Percentiles rank a stretch among this genome's conserved stretches.
These are phyloP conservation scores for Pao palembangensis DNA, from an alignment of 2,113 vertebrate species.

Conservation along the genomic window DNA sequence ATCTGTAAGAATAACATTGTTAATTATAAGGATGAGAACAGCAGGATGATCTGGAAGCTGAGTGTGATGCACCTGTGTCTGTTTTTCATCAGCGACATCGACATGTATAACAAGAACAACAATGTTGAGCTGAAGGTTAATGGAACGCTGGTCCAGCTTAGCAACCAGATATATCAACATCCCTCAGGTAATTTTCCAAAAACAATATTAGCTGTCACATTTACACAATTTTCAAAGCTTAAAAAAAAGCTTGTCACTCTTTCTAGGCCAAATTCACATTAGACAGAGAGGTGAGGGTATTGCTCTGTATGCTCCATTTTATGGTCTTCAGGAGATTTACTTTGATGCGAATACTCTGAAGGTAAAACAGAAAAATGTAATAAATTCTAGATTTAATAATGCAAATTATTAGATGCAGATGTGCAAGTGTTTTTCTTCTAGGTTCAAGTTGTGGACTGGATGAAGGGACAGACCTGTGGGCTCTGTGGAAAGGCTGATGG, in stretches of 20 bases:
- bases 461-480: constrained; percentile 79
- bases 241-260: background rate
- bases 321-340: constrained; percentile 67
- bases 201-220: background rate
- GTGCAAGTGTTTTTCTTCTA: background rate
- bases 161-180: constrained; percentile 60
- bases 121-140: constrained; percentile 61
- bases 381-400: background rate
- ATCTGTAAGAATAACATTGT: constrained; percentile 70
- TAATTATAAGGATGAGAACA: background rate
- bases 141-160: constrained; percentile 49
- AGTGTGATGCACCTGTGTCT: background rate
- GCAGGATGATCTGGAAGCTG: background rate
- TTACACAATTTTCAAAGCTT: background rate
- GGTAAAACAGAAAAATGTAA: constrained; percentile 35
- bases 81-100: constrained; percentile 53
- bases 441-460: constrained; percentile 67
- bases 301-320: constrained; percentile 47
- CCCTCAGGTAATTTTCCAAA: constrained; percentile 44
- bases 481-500: constrained; percentile 80
- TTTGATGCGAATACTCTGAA: constrained; percentile 44
- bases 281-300: constrained; percentile 44
- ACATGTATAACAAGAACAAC: constrained; percentile 32
- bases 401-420: too few relatives aligned
- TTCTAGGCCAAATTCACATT: constrained; percentile 56